These are phyloP conservation scores for Anthrax anthrax DNA, from an alignment of 2,888 invertebrate genomes.

Conservation along the genomic window DNA sequence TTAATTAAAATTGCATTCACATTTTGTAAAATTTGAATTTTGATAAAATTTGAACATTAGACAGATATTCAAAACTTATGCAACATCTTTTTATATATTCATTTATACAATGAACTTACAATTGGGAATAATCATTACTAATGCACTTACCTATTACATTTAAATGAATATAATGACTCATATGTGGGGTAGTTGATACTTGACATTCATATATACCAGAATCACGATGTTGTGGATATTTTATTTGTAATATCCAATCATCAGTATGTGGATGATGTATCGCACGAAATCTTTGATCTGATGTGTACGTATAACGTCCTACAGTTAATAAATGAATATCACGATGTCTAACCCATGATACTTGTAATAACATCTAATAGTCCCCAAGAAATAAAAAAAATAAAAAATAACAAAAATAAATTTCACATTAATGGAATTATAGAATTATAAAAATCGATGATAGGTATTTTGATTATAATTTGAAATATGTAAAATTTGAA, in stretches of 20 bases:
- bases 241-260: conserved; percentile 86
- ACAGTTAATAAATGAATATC: conserved; percentile 83
- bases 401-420: too few relatives aligned
- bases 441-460: too few relatives aligned
- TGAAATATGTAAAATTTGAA: too few relatives aligned
- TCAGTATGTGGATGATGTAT: conserved; percentile 74
- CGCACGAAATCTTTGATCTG: conserved; percentile 79
- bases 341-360: conserved; percentile 82
- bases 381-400: conserved; percentile 18
- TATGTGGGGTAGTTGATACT: conserved; percentile 84
- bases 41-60: too few relatives aligned
- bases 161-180: conserved; percentile 82
- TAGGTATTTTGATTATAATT: too few relatives aligned
- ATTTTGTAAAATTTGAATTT: too few relatives aligned
- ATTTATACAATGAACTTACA: too few relatives aligned
- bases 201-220: conserved; percentile 84
- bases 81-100: too few relatives aligned
- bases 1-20: too few relatives aligned
- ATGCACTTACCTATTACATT: conserved; percentile 70
- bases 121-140: too few relatives aligned
- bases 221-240: conserved; percentile 81
- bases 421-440: too few relatives aligned
- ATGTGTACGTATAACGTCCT: conserved; percentile 80
- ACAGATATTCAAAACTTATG: too few relatives aligned
- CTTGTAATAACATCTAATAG: conserved; percentile 60